These are phyloP conservation scores for Aradophagus sp. DNA, from an alignment of 1,140 invertebrate genomes.

Conservation along the genomic window DNA sequence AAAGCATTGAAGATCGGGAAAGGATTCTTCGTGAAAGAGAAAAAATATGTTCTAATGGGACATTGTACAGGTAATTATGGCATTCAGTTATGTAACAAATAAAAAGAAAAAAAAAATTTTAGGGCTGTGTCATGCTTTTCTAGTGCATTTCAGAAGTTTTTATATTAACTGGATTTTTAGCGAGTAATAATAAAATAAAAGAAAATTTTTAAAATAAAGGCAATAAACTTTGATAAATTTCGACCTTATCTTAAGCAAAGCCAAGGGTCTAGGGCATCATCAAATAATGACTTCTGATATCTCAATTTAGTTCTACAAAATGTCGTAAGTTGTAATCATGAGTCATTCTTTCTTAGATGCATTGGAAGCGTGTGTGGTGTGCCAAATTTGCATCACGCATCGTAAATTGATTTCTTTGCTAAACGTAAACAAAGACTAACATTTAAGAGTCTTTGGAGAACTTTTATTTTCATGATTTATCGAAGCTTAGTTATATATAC, in stretches of 20 bases:
- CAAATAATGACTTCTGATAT: conserved; percentile 44
- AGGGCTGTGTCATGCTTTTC: too few species aligned
- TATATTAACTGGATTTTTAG: neutral
- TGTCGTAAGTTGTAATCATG: conserved; percentile 59
- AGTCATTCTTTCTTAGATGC: conserved; percentile 57
- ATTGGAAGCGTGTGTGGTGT: conserved; percentile 32
- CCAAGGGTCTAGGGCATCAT: conserved; percentile 59
- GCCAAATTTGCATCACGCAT: conserved; percentile 56
- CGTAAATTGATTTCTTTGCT: conserved; percentile 55
- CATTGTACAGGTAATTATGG: conserved; percentile 64
- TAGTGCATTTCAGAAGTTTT: neutral
- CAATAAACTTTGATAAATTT: conserved; percentile 39
- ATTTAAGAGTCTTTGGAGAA: conserved; percentile 18
- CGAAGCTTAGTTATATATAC: conserved; percentile 2
- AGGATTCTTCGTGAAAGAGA: conserved; percentile 56
- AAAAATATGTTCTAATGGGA: conserved; percentile 50
- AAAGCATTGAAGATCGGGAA: conserved; percentile 58
- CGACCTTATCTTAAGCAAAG: conserved; percentile 36
- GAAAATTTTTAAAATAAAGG: conserved; percentile 17
- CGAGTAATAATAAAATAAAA: conserved; percentile 1
- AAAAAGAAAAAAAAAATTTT: neutral
- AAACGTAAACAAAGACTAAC: conserved; percentile 44
- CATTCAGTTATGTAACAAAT: neutral
- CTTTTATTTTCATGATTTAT: conserved; percentile 21
- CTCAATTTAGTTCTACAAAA: conserved; percentile 58